phyloP scores from a whole-genome alignment of 92 coral and sea anemone genomes.

The Actinernus sp. region DNA sequence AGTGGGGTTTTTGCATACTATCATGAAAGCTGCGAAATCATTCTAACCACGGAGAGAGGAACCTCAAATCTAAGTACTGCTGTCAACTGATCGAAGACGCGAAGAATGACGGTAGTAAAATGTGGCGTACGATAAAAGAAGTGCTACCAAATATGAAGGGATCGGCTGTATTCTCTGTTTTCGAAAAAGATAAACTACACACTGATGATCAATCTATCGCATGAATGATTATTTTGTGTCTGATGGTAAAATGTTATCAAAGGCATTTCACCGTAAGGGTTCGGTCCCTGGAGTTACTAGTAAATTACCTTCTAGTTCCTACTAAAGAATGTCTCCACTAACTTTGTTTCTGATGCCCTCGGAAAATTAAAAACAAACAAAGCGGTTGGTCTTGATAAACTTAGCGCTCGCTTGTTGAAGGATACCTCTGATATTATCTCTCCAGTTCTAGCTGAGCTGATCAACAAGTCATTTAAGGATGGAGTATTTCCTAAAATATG shows the following conservation, averaged over 20 bases:
- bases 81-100: constrained; percentile 40
- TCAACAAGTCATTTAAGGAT: constrained; percentile 14
- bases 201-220: constrained; percentile 14
- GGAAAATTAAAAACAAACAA: constrained; percentile 16
- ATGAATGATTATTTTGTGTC: neutral
- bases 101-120: constrained; percentile 29
- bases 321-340: too few relatives aligned
- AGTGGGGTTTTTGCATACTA: too few relatives aligned
- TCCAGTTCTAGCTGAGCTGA: constrained; percentile 1
- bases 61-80: constrained; percentile 32
- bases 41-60: constrained; percentile 26
- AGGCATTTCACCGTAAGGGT: too few relatives aligned
- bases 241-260: neutral
- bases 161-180: constrained; percentile 20
- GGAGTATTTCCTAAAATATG: constrained; percentile 31
- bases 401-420: constrained; percentile 36
- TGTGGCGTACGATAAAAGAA: constrained; percentile 51
- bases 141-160: constrained; percentile 35
- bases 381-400: constrained; percentile 32
- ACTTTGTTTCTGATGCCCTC: too few relatives aligned
- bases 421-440: constrained; percentile 24
- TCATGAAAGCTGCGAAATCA: too few relatives aligned
- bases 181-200: constrained; percentile 31
- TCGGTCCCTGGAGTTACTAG: too few relatives aligned
- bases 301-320: too few relatives aligned